These are phyloP conservation scores for Minunthozetes semirufus DNA, from an alignment of 2,888 invertebrate genomes.

Conservation along the genomic window DNA sequence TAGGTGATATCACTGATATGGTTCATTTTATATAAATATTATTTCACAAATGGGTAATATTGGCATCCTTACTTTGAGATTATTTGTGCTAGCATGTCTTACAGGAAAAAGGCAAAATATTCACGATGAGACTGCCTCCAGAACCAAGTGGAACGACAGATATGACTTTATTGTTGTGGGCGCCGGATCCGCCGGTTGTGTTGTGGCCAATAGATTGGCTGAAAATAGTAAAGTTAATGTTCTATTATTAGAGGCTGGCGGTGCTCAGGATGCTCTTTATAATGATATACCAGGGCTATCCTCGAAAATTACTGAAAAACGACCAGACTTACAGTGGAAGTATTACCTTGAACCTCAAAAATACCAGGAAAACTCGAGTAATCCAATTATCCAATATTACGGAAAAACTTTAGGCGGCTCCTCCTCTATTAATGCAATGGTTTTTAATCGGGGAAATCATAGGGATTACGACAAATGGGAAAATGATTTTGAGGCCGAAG, in stretches of 20 bases:
- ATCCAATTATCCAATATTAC: conserved; percentile 67
- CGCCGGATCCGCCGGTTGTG: neutral
- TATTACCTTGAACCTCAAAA: neutral
- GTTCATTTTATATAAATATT: too few species aligned
- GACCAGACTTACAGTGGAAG: neutral
- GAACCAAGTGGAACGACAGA: neutral
- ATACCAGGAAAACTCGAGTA: too few species aligned
- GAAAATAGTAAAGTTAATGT: neutral
- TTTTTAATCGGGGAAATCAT: too few species aligned
- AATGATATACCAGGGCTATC: neutral
- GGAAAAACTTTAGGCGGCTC: conserved; percentile 32
- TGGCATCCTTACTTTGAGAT: too few species aligned
- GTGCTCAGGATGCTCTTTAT: neutral
- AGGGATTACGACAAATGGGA: conserved; percentile 19
- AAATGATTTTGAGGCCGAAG: neutral
- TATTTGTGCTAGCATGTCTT: too few species aligned
- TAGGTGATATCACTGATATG: too few species aligned
- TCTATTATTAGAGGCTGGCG: neutral
- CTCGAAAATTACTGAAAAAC: neutral
- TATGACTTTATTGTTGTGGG: neutral
- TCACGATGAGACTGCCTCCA: neutral
- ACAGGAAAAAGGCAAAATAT: too few species aligned
- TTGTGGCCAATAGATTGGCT: neutral
- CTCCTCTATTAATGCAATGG: neutral
- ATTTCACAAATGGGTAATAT: too few species aligned